Evolutionary conservation across 2,888 invertebrate species (phyloP), one percentile per base, ranked within the genome.

Genomic region (Tiliacea citrago): DNA sequence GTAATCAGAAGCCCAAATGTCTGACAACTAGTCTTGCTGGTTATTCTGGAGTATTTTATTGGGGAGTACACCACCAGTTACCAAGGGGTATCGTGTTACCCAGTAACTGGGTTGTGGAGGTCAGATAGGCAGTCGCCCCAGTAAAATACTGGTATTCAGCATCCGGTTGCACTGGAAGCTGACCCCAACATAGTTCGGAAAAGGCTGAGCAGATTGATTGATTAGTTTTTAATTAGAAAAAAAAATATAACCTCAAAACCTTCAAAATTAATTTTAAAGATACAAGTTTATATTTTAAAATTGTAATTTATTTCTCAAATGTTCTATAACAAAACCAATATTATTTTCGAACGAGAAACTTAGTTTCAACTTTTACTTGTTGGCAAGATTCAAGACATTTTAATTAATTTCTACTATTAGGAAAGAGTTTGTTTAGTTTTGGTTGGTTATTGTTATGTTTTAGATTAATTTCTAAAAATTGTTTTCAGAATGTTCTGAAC

Each of bases 241-340:
- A 51, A 60, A 21, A 29, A 2, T 61, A 21, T n/a, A n/a, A 39
- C 35, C 35, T 42, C 6, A 13, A 24, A 68, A 42, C 21, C 51
- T 60, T 39, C 10, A 29, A 58, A 72, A 45, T 24, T 42, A n/a
- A 16, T 12, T 6, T 24, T 21, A 7, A 39, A 66, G 39, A 53
- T 51, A 49, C 9, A 53, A 10, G 51, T 57, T 57, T 2, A 47
- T 39, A 47, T 57, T 74, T 47, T 29, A 8, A 39, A 62, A n/a
- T 49, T 61, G 3, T 58, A 42, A 21, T 67, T n/a, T 78, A 81
- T 76, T 81, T 76, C n/a, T 47, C 47, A 21, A 66, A 67, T 42
- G n/a, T 81, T 76, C 69, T 81, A 24, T 70, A 76, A 77, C 53
- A 67, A 79, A 70, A 68, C 77, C 77, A 82, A 77, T 79, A 77